Base-by-base conservation (phyloP, 2,888 invertebrate species). In the Blastobasis lacticolella region DNA sequence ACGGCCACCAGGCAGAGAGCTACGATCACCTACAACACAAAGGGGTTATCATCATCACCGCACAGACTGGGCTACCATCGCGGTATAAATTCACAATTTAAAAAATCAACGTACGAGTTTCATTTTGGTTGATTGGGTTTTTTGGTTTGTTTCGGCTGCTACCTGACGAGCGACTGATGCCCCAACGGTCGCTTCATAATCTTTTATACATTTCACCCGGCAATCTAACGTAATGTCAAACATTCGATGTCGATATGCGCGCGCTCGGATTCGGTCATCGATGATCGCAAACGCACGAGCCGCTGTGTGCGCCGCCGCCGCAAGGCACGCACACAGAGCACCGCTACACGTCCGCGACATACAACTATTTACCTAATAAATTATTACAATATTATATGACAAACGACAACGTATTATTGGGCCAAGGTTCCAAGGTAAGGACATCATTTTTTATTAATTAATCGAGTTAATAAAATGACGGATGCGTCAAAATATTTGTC, bases 181-280 rank as follows among this genome's bases (percentile, higher is more conserved):
- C 58, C 58, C 60, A 65, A 57, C 63, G 62, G 53, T 66, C 59
- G 67, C 61, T 62, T 63, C 75, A 64, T 71, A 76, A 69, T 81
- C 83, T 86, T 86, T 78, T 86, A 87, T 86, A 86, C 80, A 80
- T 78, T 79, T 79, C 78, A 73, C 71, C 62, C 62, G 59, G 67
- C 70, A 63, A 65, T 71, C 75, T 81, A 81, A 72, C 76, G 75
- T 79, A 81, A 81, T 78, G 73, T 76, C 79, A 77, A 71, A 78
- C 63, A 78, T 77, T 66, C 77, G 70, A 73, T 78, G 71, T 77
- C 76, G 76, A 75, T 80, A 79, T 79, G 69, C 79, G 69, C 71
- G 72, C 67, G 67, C 72, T 71, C 62, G 69, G 73, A 79, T 77
- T 73, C 74, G 71, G 71, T 77, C 75, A 78, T 73, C 74, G 66